phyloP scores from a whole-genome alignment of 2,888 invertebrate genomes.

The Scaptodrosophila latifasciaeformis region DNA sequence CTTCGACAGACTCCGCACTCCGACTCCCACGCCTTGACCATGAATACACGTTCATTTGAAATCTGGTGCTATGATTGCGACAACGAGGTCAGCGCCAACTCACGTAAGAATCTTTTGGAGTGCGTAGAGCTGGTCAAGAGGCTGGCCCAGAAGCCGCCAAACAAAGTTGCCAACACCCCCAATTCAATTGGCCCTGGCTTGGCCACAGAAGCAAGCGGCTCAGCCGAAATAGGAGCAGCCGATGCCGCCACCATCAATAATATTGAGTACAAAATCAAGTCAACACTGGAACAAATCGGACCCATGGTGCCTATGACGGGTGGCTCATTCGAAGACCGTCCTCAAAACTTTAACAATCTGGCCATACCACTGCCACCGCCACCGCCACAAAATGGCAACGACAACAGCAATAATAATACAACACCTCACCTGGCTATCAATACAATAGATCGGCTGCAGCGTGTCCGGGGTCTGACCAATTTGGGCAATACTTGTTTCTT shows the following conservation, averaged over 20 bases:
- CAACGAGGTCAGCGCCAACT: slow-evolving; percentile 79
- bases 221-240: slow-evolving; percentile 14
- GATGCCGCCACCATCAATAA: slow-evolving; percentile 39
- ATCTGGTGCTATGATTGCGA: slow-evolving; percentile 89
- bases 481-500: slow-evolving; percentile 98
- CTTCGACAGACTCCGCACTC: slow-evolving; percentile 83
- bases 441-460: slow-evolving; percentile 72
- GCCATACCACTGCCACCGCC: slow-evolving; percentile 34
- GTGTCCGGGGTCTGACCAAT: slow-evolving; percentile 88
- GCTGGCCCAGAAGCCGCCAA: slow-evolving; percentile 71
- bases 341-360: slow-evolving; percentile 4
- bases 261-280: slow-evolving; percentile 61
- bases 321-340: slow-evolving; percentile 12
- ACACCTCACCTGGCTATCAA: not conserved
- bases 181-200: no score
- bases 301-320: slow-evolving; percentile 46
- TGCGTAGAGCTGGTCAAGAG: slow-evolving; percentile 85
- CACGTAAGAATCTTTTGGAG: slow-evolving; percentile 82
- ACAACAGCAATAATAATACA: slow-evolving; percentile 38
- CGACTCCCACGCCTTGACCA: slow-evolving; percentile 84
- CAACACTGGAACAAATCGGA: slow-evolving; percentile 51
- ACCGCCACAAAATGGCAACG: slow-evolving; percentile 6
- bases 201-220: not conserved
- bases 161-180: slow-evolving; percentile 9
- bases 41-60: slow-evolving; percentile 83